Percentiles rank a stretch among this genome's conserved stretches.
These are phyloP conservation scores for Pterostichus madidus DNA, from an alignment of 2,888 invertebrate genomes.

Conservation along the genomic window DNA sequence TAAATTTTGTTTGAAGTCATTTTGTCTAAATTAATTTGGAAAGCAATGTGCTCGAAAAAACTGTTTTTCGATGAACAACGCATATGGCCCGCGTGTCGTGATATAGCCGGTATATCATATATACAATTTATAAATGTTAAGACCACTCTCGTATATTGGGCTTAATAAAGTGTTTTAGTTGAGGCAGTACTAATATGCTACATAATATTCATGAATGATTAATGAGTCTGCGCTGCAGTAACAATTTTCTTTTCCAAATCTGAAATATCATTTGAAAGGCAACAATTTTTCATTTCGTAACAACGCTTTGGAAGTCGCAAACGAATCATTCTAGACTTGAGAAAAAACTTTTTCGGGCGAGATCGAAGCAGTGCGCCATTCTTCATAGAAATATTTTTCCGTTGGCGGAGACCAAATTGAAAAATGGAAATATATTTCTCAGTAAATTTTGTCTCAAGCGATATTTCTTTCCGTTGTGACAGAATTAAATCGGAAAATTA, in stretches of 20 bases:
- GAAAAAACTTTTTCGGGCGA: slow-evolving; percentile 40
- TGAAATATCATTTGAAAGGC: slow-evolving; percentile 46
- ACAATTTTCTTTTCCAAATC: slow-evolving; percentile 47
- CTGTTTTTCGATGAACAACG: no score
- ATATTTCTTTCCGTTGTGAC: slow-evolving; percentile 26
- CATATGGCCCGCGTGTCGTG: no score
- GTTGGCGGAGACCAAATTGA: slow-evolving; percentile 32
- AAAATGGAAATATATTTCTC: slow-evolving; percentile 34
- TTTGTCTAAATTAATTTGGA: no score
- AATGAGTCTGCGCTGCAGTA: slow-evolving; percentile 25
- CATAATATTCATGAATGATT: slow-evolving; percentile 51
- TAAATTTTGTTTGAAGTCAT: no score
- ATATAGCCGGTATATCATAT: no score
- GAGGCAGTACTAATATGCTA: slow-evolving; percentile 21
- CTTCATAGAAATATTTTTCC: slow-evolving; percentile 48
- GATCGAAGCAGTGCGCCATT: slow-evolving; percentile 47
- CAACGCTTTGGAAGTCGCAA: slow-evolving; percentile 49
- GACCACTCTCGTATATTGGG: background rate
- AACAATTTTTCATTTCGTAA: slow-evolving; percentile 52
- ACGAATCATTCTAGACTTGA: slow-evolving; percentile 47
- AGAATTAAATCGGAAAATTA: slow-evolving; percentile 37
- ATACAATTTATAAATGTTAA: slow-evolving; percentile 1
- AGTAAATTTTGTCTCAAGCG: slow-evolving; percentile 28
- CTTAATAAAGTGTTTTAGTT: background rate
- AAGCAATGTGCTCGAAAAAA: no score